These are phyloP conservation scores for Laothoe populi DNA, from an alignment of 2,888 invertebrate genomes.

Conservation along the genomic window DNA sequence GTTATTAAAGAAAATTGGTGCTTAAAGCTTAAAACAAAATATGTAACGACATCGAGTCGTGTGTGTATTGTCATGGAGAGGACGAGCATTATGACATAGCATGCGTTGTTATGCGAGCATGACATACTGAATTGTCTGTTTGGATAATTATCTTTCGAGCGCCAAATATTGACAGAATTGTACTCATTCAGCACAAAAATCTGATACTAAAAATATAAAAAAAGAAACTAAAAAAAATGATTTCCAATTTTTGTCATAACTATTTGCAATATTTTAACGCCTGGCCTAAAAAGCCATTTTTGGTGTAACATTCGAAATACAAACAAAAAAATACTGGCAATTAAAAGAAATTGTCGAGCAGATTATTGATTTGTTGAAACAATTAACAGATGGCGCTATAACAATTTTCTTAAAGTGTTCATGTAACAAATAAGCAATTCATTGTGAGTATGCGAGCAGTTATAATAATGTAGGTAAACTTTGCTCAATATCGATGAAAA, in stretches of 20 bases:
- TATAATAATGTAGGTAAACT: constrained; percentile 84
- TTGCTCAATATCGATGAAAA: constrained; percentile 84
- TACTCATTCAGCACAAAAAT: background rate
- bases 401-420: constrained; percentile 13
- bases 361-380: background rate
- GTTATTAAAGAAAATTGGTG: constrained; percentile 85
- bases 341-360: background rate
- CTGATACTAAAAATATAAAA: background rate
- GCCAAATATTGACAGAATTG: background rate
- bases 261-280: no score
- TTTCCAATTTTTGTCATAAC: no score
- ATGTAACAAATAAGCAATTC: constrained; percentile 55
- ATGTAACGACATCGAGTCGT: constrained; percentile 69
- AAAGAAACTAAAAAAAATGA: no score
- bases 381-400: constrained; percentile 17
- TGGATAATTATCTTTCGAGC: constrained; percentile 12
- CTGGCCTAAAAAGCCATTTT: no score
- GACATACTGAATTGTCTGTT: constrained; percentile 47
- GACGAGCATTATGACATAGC: constrained; percentile 82
- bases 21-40: constrained; percentile 83
- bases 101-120: constrained; percentile 81
- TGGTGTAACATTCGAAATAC: background rate
- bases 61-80: constrained; percentile 78
- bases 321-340: background rate
- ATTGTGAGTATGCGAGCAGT: constrained; percentile 65